Percentiles rank a stretch among this genome's conserved stretches.
Evolutionary conservation across 2,113 vertebrate genomes (phyloP).

Genomic region (Hiodon tergisus): DNA sequence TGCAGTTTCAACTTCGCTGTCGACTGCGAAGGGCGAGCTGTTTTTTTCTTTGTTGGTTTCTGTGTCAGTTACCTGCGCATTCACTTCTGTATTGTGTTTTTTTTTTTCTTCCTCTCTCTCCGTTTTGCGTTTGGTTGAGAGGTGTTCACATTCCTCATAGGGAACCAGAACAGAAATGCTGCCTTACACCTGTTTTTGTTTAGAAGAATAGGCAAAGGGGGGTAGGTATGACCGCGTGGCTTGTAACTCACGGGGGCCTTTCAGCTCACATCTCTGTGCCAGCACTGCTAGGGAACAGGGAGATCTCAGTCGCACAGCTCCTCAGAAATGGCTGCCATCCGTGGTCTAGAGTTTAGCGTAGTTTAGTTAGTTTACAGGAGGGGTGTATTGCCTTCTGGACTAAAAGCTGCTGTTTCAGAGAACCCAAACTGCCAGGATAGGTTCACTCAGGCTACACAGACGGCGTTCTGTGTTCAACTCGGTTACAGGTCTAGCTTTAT

Average conservation of each 20-base stretch:
- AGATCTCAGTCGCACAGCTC: not conserved
- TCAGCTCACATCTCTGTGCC: constrained; percentile 13
- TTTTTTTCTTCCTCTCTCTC: constrained; percentile 15
- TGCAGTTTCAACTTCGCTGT: constrained; percentile 55
- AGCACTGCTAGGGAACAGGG: not conserved
- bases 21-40: constrained; percentile 57
- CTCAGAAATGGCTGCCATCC: too few relatives aligned
- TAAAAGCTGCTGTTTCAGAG: constrained; percentile 12
- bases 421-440: constrained; percentile 38
- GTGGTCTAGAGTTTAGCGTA: too few relatives aligned
- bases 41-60: constrained; percentile 28
- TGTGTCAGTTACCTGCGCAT: too few relatives aligned
- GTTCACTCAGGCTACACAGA: constrained; percentile 38
- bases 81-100: not conserved
- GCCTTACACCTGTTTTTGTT: constrained; percentile 22
- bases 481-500: constrained; percentile 6
- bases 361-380: not conserved
- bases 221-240: constrained; percentile 23
- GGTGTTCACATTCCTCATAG: constrained; percentile 28
- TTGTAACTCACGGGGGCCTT: constrained; percentile 33
- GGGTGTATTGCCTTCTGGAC: constrained; percentile 14
- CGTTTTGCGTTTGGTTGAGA: constrained; percentile 25
- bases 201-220: constrained; percentile 6
- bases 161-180: constrained; percentile 29
- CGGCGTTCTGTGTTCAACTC: constrained; percentile 31